A percentile compares a stretch with the other conserved stretches of the same genome.
Evolutionary conservation across 2,888 invertebrate species (phyloP).

Genomic region (Xestia sexstrigata): DNA sequence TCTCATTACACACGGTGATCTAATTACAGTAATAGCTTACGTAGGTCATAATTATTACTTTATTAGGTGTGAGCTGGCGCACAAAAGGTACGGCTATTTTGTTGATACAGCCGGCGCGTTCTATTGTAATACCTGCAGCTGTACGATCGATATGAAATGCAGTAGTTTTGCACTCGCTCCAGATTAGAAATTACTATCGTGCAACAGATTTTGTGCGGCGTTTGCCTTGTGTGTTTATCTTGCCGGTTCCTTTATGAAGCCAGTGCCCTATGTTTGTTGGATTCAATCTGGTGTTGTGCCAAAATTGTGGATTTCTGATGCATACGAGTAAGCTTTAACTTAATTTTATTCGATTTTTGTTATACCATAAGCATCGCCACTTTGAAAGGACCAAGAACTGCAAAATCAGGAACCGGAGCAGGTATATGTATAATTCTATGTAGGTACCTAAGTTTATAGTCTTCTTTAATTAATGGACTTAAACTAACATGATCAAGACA

Average conservation of each 20-base stretch:
- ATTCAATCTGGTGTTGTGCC: slow-evolving; percentile 29
- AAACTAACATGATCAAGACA: not conserved
- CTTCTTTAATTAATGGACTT: not conserved
- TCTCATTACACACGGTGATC: slow-evolving; percentile 24
- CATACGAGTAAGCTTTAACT: slow-evolving; percentile 33
- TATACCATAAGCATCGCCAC: not conserved
- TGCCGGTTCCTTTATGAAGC: slow-evolving; percentile 35
- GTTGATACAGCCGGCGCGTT: slow-evolving; percentile 49
- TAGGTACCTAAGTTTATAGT: not conserved
- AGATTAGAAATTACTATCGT: slow-evolving; percentile 59
- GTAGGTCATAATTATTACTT: slow-evolving; percentile 39
- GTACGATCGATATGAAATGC: slow-evolving; percentile 71
- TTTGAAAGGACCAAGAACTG: not conserved
- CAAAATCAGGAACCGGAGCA: not conserved
- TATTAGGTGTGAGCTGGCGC: slow-evolving; percentile 34
- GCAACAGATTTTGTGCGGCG: slow-evolving; percentile 39
- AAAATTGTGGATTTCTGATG: slow-evolving; percentile 28
- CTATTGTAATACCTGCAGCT: slow-evolving; percentile 73
- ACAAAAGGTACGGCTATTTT: slow-evolving; percentile 52
- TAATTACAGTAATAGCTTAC: slow-evolving; percentile 45
- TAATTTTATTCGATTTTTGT: not conserved
- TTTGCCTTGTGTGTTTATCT: slow-evolving; percentile 46
- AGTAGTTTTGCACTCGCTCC: slow-evolving; percentile 52
- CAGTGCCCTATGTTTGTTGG: slow-evolving; percentile 35
- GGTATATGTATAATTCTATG: not conserved